Evolutionary conservation across 1,140 invertebrate species (phyloP).

Genomic region (Lordiphosa collinella): DNA sequence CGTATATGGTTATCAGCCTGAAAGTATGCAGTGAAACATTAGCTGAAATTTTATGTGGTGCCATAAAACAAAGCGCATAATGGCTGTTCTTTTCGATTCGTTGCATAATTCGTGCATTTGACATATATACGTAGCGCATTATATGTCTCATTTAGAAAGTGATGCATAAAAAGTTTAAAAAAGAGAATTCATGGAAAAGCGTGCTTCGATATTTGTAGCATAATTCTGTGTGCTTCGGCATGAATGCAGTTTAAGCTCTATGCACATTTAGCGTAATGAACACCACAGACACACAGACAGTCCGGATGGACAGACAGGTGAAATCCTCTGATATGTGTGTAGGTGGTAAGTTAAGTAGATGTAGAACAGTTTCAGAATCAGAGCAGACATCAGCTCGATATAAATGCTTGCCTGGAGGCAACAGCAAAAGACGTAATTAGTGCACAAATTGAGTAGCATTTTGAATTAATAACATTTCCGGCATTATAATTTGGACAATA

Average conservation of each 20-base stretch:
- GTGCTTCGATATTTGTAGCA: not conserved
- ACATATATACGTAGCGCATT: conserved; percentile 17
- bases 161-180: no score
- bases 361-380: conserved; percentile 8
- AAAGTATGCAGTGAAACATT: no score
- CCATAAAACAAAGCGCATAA: conserved; percentile 40
- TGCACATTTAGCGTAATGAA: conserved; percentile 30
- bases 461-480: conserved; percentile 68
- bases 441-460: conserved; percentile 56
- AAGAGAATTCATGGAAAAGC: no score
- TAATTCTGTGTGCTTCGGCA: conserved; percentile 19
- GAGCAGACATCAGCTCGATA: conserved; percentile 12
- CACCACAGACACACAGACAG: conserved; percentile 14
- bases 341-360: not conserved
- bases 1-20: not conserved
- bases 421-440: conserved; percentile 35
- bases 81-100: not conserved
- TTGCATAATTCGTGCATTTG: conserved; percentile 12
- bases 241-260: conserved; percentile 2
- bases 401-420: conserved; percentile 25
- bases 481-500: conserved; percentile 58
- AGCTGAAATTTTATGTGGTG: conserved; percentile 2
- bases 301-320: conserved; percentile 16
- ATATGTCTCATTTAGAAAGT: no score
- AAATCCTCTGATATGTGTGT: conserved; percentile 7